These are phyloP conservation scores for Delichon dasypus DNA, from an alignment of 2,797 vertebrate species.

Conservation along the genomic window DNA sequence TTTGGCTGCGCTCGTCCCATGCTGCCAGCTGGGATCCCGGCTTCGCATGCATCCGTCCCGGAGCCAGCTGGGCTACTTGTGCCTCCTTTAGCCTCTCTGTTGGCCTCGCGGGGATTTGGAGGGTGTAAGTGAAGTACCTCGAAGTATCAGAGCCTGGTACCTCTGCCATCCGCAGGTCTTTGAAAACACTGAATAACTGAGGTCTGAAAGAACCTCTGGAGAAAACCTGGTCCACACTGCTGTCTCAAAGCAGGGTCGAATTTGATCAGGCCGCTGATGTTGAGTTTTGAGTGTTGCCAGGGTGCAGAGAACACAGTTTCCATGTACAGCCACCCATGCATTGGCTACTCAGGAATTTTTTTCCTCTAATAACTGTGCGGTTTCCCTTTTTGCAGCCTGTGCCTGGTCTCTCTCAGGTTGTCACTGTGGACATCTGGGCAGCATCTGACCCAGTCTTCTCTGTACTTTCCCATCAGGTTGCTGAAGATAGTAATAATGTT, in stretches of 20 bases:
- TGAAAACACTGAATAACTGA: neutral
- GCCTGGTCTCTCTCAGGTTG: neutral
- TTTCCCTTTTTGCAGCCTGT: neutral
- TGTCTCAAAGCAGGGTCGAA: accelerated
- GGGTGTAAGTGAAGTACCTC: accelerated
- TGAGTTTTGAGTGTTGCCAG: neutral
- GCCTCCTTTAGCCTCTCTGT: neutral
- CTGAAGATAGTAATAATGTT: neutral
- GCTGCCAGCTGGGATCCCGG: neutral
- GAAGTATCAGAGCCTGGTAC: neutral
- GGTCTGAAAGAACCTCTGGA: neutral
- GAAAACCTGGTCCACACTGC: neutral
- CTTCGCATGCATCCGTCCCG: neutral
- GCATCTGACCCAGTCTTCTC: neutral
- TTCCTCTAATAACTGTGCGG: neutral
- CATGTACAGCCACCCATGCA: accelerated
- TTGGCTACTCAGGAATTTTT: neutral
- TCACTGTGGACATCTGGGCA: neutral
- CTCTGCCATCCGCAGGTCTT: neutral
- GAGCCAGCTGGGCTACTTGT: neutral
- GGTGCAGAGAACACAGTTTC: neutral
- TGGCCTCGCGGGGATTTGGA: neutral
- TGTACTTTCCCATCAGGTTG: neutral
- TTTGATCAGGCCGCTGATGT: neutral
- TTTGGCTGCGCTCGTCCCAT: neutral